Conservation (phyloP, 1,140 invertebrate genomes). For the Semibalanus balanoides region DNA sequence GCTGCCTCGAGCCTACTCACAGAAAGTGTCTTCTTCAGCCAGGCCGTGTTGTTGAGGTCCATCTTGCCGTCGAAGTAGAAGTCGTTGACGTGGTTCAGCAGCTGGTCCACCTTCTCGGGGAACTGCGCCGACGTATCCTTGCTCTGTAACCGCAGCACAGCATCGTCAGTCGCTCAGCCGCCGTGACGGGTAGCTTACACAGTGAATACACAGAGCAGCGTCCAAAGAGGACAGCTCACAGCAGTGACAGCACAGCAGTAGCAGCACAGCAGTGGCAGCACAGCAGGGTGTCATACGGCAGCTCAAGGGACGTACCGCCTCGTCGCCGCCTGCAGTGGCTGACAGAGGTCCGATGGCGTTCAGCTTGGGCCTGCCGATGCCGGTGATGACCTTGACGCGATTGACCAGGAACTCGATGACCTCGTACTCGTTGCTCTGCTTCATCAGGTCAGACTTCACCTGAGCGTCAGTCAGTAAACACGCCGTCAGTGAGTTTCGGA, state of each 20-base stretch:
- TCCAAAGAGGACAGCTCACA: too few species aligned
- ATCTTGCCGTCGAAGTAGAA: slow-evolving; percentile 30
- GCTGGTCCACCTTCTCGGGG: slow-evolving; percentile 31
- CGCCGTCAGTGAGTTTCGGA: too few species aligned
- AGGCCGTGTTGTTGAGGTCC: slow-evolving; percentile 22
- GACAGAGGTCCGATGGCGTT: slow-evolving; percentile 4
- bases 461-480: background rate
- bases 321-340: background rate
- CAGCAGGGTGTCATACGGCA: background rate
- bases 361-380: slow-evolving; percentile 9
- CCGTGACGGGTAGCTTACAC: too few species aligned
- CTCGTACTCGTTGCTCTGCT: slow-evolving; percentile 22
- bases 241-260: too few species aligned
- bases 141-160: too few species aligned
- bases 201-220: too few species aligned
- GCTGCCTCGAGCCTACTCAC: too few species aligned
- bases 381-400: slow-evolving; percentile 18
- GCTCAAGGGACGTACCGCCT: background rate
- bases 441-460: slow-evolving; percentile 19
- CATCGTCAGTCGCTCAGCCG: too few species aligned
- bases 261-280: too few species aligned
- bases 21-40: slow-evolving; percentile 10
- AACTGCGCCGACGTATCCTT: slow-evolving; percentile 20
- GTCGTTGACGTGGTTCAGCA: slow-evolving; percentile 31
- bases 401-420: slow-evolving; percentile 23